Evolutionary conservation across 2,888 invertebrate species (phyloP), one percentile per base, ranked within the genome.

Genomic region (Noctua janthe): DNA sequence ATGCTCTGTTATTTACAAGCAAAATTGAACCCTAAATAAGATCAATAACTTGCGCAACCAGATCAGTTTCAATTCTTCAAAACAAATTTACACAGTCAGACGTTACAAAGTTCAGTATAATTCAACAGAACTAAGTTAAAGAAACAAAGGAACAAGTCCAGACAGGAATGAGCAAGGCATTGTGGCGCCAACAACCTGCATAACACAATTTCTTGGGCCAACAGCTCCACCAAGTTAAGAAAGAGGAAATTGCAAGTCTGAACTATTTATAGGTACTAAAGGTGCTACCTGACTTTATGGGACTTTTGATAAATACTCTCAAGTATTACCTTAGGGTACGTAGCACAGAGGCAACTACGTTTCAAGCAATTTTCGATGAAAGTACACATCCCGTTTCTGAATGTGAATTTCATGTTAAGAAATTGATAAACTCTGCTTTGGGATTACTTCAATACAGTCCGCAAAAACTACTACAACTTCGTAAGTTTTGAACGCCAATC

Each of bases 201-300:
- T 87, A 89, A 86, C 84, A 83, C 84, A 89, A 88, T 89, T 89
- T 90, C 89, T 88, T 81, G 76, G 71, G 56, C 78, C 83, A 87
- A 71, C 80, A 83, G 85, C 82, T 83, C 78, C 76, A 78, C 78
- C 76, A 78, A 89, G 84, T 87, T 86, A 82, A 83, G 87, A 85
- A 85, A 82, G 83, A 81, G 90, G 86, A 89, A 89, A 89, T 89
- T 88, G 90, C 83, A 83, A 88, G 71, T 71, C 76, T 73, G 74
- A 85, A 88, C 83, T 88, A 86, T 89, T 89, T 89, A 87, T 86
- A 70, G 87, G 82, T 80, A 80, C 74, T 69, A 49, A 88, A 87
- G 80, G 88, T 88, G 81, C 71, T 82, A 82, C 79, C 66, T 35
- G 51, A 76, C 59, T 86, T 81, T 81, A 84, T 74, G 71, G 74